Conservation (phyloP, 2,888 invertebrate genomes). For the Cotesia congregata region DNA sequence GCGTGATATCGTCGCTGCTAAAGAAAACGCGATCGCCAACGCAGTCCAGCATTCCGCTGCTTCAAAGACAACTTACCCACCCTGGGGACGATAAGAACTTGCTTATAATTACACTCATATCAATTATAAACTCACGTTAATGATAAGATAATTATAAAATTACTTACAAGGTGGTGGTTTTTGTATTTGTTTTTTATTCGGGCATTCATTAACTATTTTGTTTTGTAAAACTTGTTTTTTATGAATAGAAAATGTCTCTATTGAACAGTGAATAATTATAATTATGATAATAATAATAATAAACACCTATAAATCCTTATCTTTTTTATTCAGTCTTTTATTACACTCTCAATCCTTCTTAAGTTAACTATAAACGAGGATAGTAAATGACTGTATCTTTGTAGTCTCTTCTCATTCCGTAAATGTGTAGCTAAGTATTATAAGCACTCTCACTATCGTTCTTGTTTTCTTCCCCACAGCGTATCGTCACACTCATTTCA, state of each 20-base stretch:
- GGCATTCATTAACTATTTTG: background rate
- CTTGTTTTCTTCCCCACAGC: background rate
- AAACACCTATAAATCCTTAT: background rate
- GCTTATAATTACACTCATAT: background rate
- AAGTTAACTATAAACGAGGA: background rate
- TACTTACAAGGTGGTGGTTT: background rate
- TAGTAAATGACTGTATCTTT: too few species aligned
- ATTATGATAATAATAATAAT: background rate
- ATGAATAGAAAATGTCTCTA: background rate
- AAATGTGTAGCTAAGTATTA: background rate
- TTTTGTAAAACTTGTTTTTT: background rate
- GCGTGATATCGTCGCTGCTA: slow-evolving; percentile 64
- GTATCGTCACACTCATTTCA: background rate
- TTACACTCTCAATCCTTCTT: background rate
- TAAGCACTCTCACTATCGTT: background rate
- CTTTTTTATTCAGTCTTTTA: background rate
- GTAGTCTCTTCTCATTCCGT: too few species aligned
- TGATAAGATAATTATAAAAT: background rate
- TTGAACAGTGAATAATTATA: background rate
- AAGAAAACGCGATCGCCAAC: slow-evolving; percentile 65
- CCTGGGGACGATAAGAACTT: slow-evolving; percentile 58
- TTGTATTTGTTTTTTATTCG: background rate
- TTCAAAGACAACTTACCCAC: slow-evolving; percentile 56
- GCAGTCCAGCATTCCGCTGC: slow-evolving; percentile 60
- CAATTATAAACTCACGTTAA: background rate